phyloP scores from a whole-genome alignment of 2,797 vertebrate genomes.

The Cercopithecus mitis region DNA sequence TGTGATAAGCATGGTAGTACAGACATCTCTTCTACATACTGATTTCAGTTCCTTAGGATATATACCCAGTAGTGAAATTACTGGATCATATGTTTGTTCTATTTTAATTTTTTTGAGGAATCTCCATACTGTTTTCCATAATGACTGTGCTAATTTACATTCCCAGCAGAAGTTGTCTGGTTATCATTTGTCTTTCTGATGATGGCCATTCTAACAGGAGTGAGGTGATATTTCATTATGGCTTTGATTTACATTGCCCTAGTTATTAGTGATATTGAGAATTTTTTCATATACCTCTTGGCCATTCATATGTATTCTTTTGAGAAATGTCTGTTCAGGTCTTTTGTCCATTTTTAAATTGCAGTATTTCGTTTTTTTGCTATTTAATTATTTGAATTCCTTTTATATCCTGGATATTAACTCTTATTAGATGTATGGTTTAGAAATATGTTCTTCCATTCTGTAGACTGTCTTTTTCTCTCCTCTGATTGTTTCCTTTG shows the following conservation, averaged over 20 bases:
- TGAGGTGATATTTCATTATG: background rate
- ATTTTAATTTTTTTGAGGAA: background rate
- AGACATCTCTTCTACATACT: background rate
- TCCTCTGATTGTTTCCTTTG: background rate
- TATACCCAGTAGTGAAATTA: background rate
- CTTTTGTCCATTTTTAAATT: background rate
- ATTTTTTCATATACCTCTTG: background rate
- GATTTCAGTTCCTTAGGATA: background rate
- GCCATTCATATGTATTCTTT: background rate
- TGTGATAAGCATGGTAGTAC: background rate
- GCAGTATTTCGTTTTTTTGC: background rate
- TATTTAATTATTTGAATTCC: background rate
- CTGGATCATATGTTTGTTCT: background rate
- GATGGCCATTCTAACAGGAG: background rate
- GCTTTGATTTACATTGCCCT: background rate
- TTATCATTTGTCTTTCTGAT: background rate
- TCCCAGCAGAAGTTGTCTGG: background rate
- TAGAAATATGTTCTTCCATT: background rate
- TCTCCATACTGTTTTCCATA: background rate
- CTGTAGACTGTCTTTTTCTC: background rate
- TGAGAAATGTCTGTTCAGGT: background rate
- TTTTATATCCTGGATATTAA: background rate
- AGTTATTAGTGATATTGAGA: background rate
- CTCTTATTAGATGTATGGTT: background rate
- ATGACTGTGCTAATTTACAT: background rate